Evolutionary conservation across 2,113 vertebrate genomes (phyloP), one percentile per base, ranked within the genome.

Genomic region (Mystacornis crossleyi): DNA sequence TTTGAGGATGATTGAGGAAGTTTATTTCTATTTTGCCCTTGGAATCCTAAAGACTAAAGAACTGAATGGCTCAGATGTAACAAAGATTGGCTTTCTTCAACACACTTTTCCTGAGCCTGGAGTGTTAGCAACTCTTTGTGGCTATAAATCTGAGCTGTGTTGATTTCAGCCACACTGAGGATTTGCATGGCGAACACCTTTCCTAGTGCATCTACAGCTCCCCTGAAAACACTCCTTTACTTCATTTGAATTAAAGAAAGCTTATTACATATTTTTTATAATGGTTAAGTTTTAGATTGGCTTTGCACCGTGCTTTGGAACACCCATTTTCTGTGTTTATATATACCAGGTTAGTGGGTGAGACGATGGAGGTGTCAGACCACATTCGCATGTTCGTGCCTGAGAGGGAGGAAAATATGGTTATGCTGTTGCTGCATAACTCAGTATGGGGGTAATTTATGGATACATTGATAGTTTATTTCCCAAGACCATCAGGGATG

Each of bases 331-430:
- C 57, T 75, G 23, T 40, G 14, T 51, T 92, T 77, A 29, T 28
- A 28, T 1, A 0, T 21, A 15, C 19, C 48, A 65, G 25, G 10
- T 14, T 40, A 47, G 50, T 25, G 7, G 4, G 25, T 8, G 51
- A 51, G 36, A 58, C 17, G 10, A 16, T 17, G 40, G 51, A 74
- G 12, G 31, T 50, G 31, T 50, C 2, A 1, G 73, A 48, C 19
- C 18, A 21, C 25, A 14, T 31, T 72, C 0, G 0, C 1, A 1
- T 55, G 11, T 5, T 2, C 12, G 13, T 47, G 24, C 31, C 55
- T n/a, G 33, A 21, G 18, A 62, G 57, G 25, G 33, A 47, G 33
- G 54, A 21, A 89, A 65, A 84, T 17, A 10, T 1, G 53, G 25
- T 91, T 62, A 3, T 29, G 54, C 6, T 77, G 9, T 24, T 50